These are phyloP conservation scores for Oxyscelio sp. DNA, from an alignment of 2,888 invertebrate genomes.

Conservation along the genomic window DNA sequence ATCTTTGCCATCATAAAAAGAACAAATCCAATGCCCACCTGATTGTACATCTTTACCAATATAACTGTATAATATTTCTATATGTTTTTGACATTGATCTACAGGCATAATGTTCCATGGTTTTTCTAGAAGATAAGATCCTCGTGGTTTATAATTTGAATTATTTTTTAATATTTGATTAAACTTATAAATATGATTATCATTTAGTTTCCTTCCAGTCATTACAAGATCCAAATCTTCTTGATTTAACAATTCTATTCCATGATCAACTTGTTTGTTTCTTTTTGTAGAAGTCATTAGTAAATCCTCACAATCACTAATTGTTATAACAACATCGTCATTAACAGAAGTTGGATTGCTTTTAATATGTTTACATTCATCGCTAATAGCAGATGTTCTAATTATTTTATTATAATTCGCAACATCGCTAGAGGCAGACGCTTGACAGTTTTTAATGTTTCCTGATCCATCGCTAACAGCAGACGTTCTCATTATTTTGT, in stretches of 20 bases:
- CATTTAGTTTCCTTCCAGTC: background rate
- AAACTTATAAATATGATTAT: too few species aligned
- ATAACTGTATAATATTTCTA: constrained; percentile 21
- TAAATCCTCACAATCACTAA: too few species aligned
- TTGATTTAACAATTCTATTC: constrained; percentile 5
- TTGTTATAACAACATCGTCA: too few species aligned
- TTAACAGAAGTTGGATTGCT: too few species aligned
- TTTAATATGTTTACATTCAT: too few species aligned
- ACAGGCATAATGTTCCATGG: constrained; percentile 25
- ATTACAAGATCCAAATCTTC: background rate
- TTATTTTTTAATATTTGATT: background rate
- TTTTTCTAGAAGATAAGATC: background rate
- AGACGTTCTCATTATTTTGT: too few species aligned
- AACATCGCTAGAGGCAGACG: background rate
- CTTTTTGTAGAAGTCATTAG: too few species aligned
- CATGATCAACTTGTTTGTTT: too few species aligned
- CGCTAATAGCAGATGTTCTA: too few species aligned
- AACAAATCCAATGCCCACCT: constrained; percentile 32
- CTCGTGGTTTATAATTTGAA: constrained; percentile 19
- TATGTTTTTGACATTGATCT: constrained; percentile 5
- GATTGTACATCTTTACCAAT: background rate
- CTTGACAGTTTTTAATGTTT: too few species aligned
- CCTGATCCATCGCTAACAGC: too few species aligned
- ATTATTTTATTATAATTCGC: background rate
- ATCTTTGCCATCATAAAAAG: constrained; percentile 19